Evolutionary conservation across 2,797 vertebrate species (phyloP), one percentile per base, ranked within the genome.

Genomic region (Tenualosa thibaudeaui): DNA sequence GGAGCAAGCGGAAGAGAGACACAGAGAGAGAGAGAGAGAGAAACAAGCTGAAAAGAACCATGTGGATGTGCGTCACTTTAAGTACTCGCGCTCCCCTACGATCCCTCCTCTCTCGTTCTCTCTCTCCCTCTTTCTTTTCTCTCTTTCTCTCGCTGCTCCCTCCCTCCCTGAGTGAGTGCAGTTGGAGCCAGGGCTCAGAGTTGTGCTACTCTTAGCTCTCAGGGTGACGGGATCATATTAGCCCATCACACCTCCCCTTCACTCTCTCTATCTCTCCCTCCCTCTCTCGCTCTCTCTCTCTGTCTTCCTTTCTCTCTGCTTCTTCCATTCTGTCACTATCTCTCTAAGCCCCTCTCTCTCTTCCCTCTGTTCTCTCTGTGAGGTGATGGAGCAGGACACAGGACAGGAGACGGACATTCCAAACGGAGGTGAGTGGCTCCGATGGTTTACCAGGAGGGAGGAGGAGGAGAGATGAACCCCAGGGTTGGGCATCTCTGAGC

Each of bases 331-430:
- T 54, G 17, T 54, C 53, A 54, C 53, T 54, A 17, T 54, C 17
- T 54, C 53, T 54, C 53, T 54, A 0, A 46, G 46, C 7, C 46
- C 46, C 46, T 46, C 24, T 62, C 53, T 94, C 56, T 22, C 56
- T 92, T 93, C 91, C 26, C 43, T 53, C 71, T 78, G 31, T 31
- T 31, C 56, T 51, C 17, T 82, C 60, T 43, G 22, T 3, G 90
- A 93, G 92, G 88, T 91, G 93, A 98, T 99, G 98, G 97, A 99
- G 92, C 93, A 95, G 84, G 94, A 96, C 91, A 91, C 92, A 91
- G 94, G 94, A 90, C 91, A 91, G 91, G 95, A 95, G 89, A 94
- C 92, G 89, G 97, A 96, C 90, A 15, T 71, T 90, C 93, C 90
- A 95, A 94, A 89, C 93, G 94, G 94, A 26, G 97, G 97, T 99